Evolutionary conservation across 2,888 invertebrate genomes (phyloP), one percentile per base, ranked within the genome.

Genomic region (Heliothis peltigera): DNA sequence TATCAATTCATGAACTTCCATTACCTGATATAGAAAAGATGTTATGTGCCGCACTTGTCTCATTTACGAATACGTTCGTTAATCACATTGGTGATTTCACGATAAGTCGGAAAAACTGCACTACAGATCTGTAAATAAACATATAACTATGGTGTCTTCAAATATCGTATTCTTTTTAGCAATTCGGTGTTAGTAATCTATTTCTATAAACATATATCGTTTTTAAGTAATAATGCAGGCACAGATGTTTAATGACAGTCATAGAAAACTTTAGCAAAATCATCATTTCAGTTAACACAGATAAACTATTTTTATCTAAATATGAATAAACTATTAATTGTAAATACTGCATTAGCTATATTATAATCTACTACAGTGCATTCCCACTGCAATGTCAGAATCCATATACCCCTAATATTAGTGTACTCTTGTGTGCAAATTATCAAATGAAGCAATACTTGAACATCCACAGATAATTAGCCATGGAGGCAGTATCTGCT

Each of bases 401-500:
- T 5, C 39, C 39, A 39, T 39, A 39, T 39, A n/a, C 1, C 15
- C n/a, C 39, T 39, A 4, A 6, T 39, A 39, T 39, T 39, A 5
- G 4, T 39, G n/a, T 39, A 39, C 5, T n/a, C 4, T 39, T 39
- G 15, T n/a, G 10, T 39, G 15, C 39, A 39, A 39, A n/a, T n/a
- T 39, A n/a, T n/a, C 39, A 39, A 39, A 10, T 32, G 10, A 39
- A 53, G 44, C 3, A 47, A 17, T 25, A 44, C 21, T 39, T 39
- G 15, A 51, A 28, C 5, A 25, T 64, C 61, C 51, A 54, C 79
- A 84, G 82, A 63, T 58, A 62, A 59, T 15, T 51, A 21, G 66
- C 28, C 21, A 93, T 94, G 94, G 94, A 93, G 79, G 83, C 91
- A 10, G 28, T 93, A 64, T 79, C 87, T 64, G 80, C 87, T 58